phyloP scores from a whole-genome alignment of 2,113 vertebrate species.

The Phainopepla nitens region DNA sequence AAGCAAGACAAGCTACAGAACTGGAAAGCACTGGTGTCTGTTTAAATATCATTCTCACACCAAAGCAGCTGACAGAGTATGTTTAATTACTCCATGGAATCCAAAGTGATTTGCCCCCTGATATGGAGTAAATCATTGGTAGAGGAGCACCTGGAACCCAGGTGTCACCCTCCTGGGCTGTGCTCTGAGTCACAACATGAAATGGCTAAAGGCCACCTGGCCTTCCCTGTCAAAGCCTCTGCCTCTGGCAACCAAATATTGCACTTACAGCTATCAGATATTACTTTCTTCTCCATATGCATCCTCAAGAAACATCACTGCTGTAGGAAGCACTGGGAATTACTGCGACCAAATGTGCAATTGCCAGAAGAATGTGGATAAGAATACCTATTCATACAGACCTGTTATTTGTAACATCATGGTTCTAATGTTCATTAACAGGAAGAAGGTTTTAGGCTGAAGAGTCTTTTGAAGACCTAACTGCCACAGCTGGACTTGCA shows the following conservation, averaged over 20 bases:
- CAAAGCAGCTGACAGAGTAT: neutral
- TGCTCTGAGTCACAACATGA: neutral
- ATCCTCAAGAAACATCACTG: neutral
- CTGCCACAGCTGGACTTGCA: neutral
- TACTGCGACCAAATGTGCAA: neutral
- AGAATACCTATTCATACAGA: neutral
- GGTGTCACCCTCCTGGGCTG: neutral
- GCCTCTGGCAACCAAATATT: neutral
- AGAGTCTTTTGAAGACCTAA: neutral
- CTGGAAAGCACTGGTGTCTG: neutral
- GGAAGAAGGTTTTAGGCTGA: neutral
- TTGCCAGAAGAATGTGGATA: neutral
- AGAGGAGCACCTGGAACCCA: neutral
- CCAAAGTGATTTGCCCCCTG: neutral
- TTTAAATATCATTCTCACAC: neutral
- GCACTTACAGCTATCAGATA: neutral
- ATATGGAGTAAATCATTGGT: neutral
- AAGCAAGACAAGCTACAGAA: neutral
- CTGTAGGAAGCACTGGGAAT: neutral
- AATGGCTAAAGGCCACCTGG: neutral
- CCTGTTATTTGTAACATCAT: neutral
- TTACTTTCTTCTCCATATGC: neutral
- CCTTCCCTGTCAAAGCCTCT: neutral
- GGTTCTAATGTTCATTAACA: neutral
- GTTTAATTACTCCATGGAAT: neutral